Percentiles rank a stretch among this genome's conserved stretches.
These are phyloP conservation scores for Tetheella fluctuosa DNA, from an alignment of 2,888 invertebrate species.

Conservation along the genomic window DNA sequence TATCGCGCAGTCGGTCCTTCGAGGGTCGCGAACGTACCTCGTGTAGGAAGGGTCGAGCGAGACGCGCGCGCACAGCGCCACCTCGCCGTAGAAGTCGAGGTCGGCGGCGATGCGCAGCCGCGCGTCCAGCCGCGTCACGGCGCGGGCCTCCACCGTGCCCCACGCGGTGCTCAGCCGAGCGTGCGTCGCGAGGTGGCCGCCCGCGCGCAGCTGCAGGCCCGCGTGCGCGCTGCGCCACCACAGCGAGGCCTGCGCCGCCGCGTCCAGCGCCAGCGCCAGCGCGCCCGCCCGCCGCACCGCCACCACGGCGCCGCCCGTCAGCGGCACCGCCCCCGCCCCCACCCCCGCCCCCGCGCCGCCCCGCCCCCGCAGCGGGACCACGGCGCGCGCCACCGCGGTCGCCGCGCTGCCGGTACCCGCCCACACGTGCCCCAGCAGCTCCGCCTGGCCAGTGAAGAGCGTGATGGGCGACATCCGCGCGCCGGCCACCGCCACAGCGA, in stretches of 20 bases:
- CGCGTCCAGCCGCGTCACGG: slow-evolving; percentile 37
- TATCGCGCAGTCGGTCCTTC: too few relatives aligned
- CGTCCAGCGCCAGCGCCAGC: slow-evolving; percentile 32
- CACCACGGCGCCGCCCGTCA: slow-evolving; percentile 18
- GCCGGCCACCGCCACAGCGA: slow-evolving; percentile 31
- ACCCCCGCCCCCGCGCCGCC: slow-evolving; percentile 24
- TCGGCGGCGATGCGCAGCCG: slow-evolving; percentile 50
- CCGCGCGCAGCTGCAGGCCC: slow-evolving; percentile 28
- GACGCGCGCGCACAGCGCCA: slow-evolving; percentile 66
- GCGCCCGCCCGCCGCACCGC: slow-evolving; percentile 38
- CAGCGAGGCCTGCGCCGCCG: slow-evolving; percentile 25
- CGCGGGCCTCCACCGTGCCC: slow-evolving; percentile 21
- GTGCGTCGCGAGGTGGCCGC: slow-evolving; percentile 31
- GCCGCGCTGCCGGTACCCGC: slow-evolving; percentile 63
- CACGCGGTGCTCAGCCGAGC: slow-evolving; percentile 27
- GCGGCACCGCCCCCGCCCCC: slow-evolving; percentile 28
- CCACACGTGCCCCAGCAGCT: slow-evolving; percentile 71
- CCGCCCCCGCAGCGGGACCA: slow-evolving; percentile 25
- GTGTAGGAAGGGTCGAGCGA: slow-evolving; percentile 29
- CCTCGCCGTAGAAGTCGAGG: slow-evolving; percentile 66
- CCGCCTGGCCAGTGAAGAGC: slow-evolving; percentile 41
- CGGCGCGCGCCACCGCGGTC: slow-evolving; percentile 59
- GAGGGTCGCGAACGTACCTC: too few relatives aligned
- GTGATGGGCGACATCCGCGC: too few relatives aligned
- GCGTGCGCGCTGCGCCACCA: slow-evolving; percentile 26